Conservation (phyloP, 1,140 invertebrate species). For the Drosophila arawakana region DNA sequence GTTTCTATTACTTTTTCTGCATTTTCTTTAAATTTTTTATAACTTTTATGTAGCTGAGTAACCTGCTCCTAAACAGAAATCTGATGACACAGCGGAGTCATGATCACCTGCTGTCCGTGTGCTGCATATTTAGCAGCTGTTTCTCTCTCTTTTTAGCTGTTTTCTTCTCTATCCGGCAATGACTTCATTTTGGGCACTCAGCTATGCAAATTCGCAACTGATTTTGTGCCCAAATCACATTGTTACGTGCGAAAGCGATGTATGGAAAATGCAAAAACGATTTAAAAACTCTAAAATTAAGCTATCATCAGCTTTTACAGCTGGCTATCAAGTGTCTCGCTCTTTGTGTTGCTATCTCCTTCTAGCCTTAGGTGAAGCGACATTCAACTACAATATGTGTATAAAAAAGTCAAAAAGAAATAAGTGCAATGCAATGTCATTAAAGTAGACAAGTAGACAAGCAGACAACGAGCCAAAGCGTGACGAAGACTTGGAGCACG, state of each 20-base stretch:
- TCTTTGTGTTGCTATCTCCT: neutral
- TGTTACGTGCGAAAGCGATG: slow-evolving; percentile 42
- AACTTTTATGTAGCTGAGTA: neutral
- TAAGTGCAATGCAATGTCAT: slow-evolving; percentile 81
- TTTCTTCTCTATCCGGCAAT: slow-evolving; percentile 38
- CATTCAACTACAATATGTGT: slow-evolving; percentile 45
- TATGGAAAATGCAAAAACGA: slow-evolving; percentile 68
- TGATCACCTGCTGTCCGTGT: slow-evolving; percentile 45
- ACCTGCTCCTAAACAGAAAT: slow-evolving; percentile 4
- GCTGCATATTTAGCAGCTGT: slow-evolving; percentile 59
- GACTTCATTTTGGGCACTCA: slow-evolving; percentile 69
- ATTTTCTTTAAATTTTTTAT: neutral
- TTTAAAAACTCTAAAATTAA: slow-evolving; percentile 82
- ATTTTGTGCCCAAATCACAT: slow-evolving; percentile 76
- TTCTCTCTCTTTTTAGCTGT: neutral
- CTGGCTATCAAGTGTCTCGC: slow-evolving; percentile 51
- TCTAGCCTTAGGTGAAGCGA: slow-evolving; percentile 22
- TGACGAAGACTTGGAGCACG: neutral
- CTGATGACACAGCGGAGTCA: slow-evolving; percentile 37
- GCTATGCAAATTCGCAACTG: slow-evolving; percentile 77
- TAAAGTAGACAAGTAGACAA: slow-evolving; percentile 74
- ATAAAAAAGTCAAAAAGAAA: slow-evolving; percentile 69
- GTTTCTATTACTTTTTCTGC: neutral
- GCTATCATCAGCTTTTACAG: slow-evolving; percentile 79
- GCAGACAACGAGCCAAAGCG: slow-evolving; percentile 57